phyloP scores from a whole-genome alignment of 2,888 invertebrate genomes.

The Chrysomela aeneicollis region DNA sequence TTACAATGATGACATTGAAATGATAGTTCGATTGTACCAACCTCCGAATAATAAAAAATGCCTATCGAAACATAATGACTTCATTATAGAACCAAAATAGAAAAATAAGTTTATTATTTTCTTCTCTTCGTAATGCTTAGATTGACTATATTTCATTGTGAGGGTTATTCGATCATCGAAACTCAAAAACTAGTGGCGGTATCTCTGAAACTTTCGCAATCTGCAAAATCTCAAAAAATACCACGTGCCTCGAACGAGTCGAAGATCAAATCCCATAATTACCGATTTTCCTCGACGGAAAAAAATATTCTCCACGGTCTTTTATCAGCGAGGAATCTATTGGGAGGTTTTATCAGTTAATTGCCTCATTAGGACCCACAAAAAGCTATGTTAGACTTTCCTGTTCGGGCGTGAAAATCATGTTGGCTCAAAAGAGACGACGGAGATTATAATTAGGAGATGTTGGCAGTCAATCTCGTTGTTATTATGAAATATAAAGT shows the following conservation, averaged over 20 bases:
- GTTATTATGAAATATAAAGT: slow-evolving; percentile 7
- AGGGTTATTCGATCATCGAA: no score
- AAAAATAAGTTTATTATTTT: no score
- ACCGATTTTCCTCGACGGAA: slow-evolving; percentile 17
- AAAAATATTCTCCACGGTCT: slow-evolving; percentile 12
- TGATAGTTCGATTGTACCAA: no score
- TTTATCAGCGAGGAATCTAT: slow-evolving; percentile 22
- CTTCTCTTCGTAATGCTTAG: no score
- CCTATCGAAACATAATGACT: no score
- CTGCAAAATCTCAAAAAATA: no score
- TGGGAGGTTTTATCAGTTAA: slow-evolving; percentile 23
- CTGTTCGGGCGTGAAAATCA: slow-evolving; percentile 9
- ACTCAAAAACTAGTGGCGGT: no score
- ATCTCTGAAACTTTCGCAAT: no score
- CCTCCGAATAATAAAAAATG: no score
- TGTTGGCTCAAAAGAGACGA: slow-evolving; percentile 11
- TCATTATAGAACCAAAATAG: no score
- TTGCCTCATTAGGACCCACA: slow-evolving; percentile 23
- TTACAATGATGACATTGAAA: no score
- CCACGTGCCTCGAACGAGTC: slow-evolving; percentile 6
- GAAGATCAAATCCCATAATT: slow-evolving; percentile 25
- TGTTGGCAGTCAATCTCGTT: slow-evolving; percentile 11
- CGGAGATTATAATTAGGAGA: slow-evolving; percentile 13
- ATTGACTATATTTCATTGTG: no score
- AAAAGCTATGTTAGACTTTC: slow-evolving; percentile 19